Evolutionary conservation across 1,140 invertebrate genomes (phyloP).

Genomic region (Aphaenogaster ashmeadi): DNA sequence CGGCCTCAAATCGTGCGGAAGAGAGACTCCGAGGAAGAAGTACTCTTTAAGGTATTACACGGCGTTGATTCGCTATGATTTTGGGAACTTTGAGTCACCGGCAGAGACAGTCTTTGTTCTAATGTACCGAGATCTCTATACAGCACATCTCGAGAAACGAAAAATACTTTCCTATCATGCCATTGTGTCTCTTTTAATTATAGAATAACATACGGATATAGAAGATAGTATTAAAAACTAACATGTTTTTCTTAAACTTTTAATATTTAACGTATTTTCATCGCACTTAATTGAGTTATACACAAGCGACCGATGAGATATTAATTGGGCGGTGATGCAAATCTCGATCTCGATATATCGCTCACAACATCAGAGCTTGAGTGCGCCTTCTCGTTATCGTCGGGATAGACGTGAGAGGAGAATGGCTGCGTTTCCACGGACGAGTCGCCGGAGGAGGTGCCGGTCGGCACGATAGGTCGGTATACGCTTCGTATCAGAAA

Average conservation of each 20-base stretch:
- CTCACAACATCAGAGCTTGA: not conserved
- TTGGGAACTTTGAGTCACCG: constrained; percentile 48
- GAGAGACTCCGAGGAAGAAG: constrained; percentile 49
- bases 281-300: constrained; percentile 11
- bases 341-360: constrained; percentile 27
- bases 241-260: not conserved
- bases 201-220: not conserved
- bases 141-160: not conserved
- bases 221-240: not conserved
- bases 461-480: constrained; percentile 57
- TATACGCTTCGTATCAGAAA: constrained; percentile 78
- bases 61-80: constrained; percentile 48
- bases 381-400: constrained; percentile 50
- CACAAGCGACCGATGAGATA: not conserved
- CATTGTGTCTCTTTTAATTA: not conserved
- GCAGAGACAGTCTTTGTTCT: constrained; percentile 47
- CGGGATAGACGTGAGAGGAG: constrained; percentile 7
- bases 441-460: constrained; percentile 56
- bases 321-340: constrained; percentile 33
- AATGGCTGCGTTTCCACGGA: constrained; percentile 61
- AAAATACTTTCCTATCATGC: not conserved
- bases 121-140: constrained; percentile 9
- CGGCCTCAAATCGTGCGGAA: not conserved
- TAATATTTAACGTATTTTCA: not conserved
- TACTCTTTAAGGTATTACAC: constrained; percentile 59